phyloP scores from a whole-genome alignment of 2,797 vertebrate species.

The Phataginus tetradactyla region DNA sequence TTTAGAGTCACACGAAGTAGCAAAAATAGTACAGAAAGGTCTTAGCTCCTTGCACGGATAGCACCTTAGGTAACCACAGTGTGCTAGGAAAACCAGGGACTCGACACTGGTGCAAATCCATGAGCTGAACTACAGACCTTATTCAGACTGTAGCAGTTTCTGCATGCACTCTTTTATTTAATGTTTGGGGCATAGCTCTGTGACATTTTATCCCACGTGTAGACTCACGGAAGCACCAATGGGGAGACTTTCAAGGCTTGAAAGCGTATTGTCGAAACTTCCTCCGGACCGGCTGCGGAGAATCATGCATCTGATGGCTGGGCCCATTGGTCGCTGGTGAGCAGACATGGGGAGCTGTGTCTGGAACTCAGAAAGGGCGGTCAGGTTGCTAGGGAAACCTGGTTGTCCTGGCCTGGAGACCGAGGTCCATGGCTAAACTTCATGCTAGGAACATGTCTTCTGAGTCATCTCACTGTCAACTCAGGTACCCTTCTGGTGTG shows the following conservation, averaged over 20 bases:
- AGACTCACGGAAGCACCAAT: background rate
- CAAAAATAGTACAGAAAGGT: conserved; percentile 48
- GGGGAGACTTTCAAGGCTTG: background rate
- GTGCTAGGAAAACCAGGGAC: background rate
- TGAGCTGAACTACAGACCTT: background rate
- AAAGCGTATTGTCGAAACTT: background rate
- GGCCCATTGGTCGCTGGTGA: fast-evolving
- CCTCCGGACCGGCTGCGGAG: background rate
- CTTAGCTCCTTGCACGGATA: background rate
- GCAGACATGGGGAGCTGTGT: fast-evolving
- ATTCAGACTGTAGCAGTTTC: background rate
- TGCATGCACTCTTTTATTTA: fast-evolving
- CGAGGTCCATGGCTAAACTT: fast-evolving
- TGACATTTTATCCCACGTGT: background rate
- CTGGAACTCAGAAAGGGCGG: background rate
- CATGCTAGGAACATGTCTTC: background rate
- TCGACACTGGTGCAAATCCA: background rate
- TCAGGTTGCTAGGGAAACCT: background rate
- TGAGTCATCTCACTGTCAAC: background rate
- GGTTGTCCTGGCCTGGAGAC: background rate
- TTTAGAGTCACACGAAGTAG: conserved; percentile 31
- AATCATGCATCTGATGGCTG: background rate
- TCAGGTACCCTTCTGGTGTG: background rate
- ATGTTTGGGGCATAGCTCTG: background rate
- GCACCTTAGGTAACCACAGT: background rate